Evolutionary conservation across 2,113 vertebrate genomes (phyloP).

Genomic region (Todiramphus chloris): DNA sequence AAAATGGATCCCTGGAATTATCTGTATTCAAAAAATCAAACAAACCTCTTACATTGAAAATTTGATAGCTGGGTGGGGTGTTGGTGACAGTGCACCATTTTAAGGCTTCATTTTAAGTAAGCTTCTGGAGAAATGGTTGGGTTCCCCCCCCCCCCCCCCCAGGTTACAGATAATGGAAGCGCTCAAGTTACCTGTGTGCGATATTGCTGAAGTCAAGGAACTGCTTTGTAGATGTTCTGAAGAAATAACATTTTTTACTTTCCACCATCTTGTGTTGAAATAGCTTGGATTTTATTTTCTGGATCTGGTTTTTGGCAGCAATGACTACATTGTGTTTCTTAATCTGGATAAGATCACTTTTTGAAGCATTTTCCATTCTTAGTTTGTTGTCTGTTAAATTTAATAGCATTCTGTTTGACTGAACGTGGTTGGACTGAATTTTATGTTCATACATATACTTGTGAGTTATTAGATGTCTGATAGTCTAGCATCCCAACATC

Average conservation of each 20-base stretch:
- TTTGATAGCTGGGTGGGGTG: not conserved
- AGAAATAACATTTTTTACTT: not conserved
- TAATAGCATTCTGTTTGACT: not conserved
- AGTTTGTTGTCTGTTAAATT: not conserved
- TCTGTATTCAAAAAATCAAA: not conserved
- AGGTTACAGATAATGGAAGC: not conserved
- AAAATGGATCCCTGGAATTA: not conserved
- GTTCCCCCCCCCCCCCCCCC: too few relatives aligned
- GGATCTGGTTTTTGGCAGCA: not conserved
- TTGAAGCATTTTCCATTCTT: not conserved
- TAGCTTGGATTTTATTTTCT: not conserved
- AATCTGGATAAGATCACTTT: not conserved
- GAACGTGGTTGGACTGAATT: not conserved
- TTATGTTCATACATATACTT: not conserved
- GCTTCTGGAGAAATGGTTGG: not conserved
- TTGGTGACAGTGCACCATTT: not conserved
- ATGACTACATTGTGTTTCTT: not conserved
- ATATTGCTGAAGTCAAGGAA: not conserved
- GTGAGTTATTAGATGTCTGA: not conserved
- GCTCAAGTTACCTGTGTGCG: accelerated
- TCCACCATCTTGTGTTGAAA: not conserved
- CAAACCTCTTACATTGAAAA: not conserved
- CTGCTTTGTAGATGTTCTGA: not conserved
- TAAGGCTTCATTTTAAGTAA: not conserved
- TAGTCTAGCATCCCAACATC: not conserved